Conservation (phyloP, 2,888 invertebrate species). For the Cephus spinipes region DNA sequence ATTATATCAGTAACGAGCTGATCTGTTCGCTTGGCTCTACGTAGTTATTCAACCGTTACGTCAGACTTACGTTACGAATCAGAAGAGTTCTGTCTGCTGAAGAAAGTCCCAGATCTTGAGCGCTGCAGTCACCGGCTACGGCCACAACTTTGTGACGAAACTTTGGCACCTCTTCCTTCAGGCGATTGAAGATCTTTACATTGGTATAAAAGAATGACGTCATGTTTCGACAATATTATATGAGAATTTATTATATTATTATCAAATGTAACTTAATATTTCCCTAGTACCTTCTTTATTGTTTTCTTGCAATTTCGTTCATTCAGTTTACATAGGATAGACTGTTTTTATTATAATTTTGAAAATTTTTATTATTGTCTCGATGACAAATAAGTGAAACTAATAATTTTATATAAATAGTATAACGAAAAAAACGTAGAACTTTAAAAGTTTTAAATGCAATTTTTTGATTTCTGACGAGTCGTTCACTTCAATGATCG, state of each 20-base stretch:
- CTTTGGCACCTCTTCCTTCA: constrained; percentile 69
- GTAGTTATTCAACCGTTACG: constrained; percentile 6
- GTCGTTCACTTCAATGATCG: background rate
- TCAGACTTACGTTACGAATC: constrained; percentile 69
- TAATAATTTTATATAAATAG: background rate
- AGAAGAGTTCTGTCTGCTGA: constrained; percentile 68
- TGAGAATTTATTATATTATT: background rate
- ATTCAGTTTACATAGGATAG: background rate
- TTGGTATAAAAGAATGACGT: background rate
- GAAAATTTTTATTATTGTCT: background rate
- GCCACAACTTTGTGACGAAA: constrained; percentile 71
- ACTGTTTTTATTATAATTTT: background rate
- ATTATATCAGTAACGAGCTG: background rate
- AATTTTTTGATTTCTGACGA: background rate
- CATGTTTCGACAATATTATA: background rate
- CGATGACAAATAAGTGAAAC: background rate
- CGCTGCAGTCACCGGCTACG: constrained; percentile 70
- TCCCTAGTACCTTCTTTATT: background rate
- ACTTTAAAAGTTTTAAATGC: background rate
- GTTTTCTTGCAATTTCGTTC: background rate
- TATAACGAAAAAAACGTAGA: background rate
- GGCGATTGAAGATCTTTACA: constrained; percentile 68
- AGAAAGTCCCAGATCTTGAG: constrained; percentile 70
- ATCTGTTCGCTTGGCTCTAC: background rate
- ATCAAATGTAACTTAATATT: background rate